phyloP scores from a whole-genome alignment of 2,797 vertebrate species.

The Cynodonichthys magdalenae region DNA sequence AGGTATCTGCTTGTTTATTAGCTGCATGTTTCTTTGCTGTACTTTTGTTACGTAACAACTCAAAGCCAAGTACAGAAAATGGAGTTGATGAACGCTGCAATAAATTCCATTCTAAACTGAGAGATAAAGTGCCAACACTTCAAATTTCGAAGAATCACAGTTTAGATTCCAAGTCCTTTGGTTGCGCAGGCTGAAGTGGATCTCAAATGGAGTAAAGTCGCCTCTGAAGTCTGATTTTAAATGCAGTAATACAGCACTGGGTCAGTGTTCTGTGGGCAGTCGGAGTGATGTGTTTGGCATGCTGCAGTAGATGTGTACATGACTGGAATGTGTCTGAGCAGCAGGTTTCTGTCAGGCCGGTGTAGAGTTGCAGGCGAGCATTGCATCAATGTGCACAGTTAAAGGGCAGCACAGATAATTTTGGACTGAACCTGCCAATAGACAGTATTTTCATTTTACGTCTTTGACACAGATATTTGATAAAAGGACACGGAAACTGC shows the following conservation, averaged over 20 bases:
- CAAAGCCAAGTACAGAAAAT: background rate
- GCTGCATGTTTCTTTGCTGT: slow-evolving; percentile 5
- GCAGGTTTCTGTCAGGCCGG: slow-evolving; percentile 48
- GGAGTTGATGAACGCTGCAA: background rate
- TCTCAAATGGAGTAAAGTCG: slow-evolving; percentile 23
- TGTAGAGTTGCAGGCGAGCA: slow-evolving; percentile 56
- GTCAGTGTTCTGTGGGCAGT: slow-evolving; percentile 44
- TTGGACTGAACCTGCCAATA: slow-evolving; percentile 45
- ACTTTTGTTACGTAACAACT: slow-evolving; percentile 1
- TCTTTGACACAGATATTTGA: slow-evolving; percentile 17
- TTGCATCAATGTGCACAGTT: slow-evolving; percentile 27
- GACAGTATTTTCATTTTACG: slow-evolving; percentile 26
- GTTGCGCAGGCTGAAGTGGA: slow-evolving; percentile 6
- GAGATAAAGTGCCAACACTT: background rate
- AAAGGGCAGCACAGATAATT: slow-evolving; percentile 56
- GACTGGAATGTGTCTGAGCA: slow-evolving; percentile 67
- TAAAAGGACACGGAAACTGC: slow-evolving; percentile 3
- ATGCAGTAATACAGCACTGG: slow-evolving; percentile 49
- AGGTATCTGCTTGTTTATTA: slow-evolving; percentile 34
- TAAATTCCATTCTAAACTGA: background rate
- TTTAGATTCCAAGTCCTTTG: background rate
- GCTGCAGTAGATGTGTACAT: slow-evolving; percentile 60
- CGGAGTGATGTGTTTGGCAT: slow-evolving; percentile 52
- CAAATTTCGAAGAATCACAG: background rate
- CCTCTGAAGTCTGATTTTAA: slow-evolving; percentile 42